These are phyloP conservation scores for Equus przewalskii DNA, from an alignment of 2,113 vertebrate genomes.

Conservation along the genomic window DNA sequence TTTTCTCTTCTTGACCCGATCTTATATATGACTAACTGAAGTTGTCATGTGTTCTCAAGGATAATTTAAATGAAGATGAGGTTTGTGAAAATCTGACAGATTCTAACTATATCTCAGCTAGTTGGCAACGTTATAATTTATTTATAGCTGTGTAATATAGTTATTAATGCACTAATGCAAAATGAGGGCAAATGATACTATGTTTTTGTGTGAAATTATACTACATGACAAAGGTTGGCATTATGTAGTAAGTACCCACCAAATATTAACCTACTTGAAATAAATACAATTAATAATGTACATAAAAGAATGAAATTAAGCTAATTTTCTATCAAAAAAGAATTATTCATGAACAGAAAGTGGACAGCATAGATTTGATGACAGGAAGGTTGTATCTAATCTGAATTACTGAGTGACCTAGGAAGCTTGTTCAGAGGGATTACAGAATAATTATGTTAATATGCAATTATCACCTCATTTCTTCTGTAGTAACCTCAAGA, in stretches of 20 bases:
- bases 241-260: conserved; percentile 81
- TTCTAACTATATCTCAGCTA: conserved; percentile 74
- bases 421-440: conserved; percentile 92
- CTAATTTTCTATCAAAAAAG: conserved; percentile 85
- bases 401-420: conserved; percentile 93
- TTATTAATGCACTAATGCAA: conserved; percentile 78
- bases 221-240: conserved; percentile 70
- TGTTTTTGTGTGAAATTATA: conserved; percentile 78
- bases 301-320: conserved; percentile 88
- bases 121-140: conserved; percentile 53
- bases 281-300: conserved; percentile 90
- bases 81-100: conserved; percentile 71
- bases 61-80: conserved; percentile 62
- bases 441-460: conserved; percentile 97
- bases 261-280: conserved; percentile 84
- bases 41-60: conserved; percentile 49
- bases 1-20: conserved; percentile 51
- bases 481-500: conserved; percentile 94
- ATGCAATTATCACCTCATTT: conserved; percentile 97
- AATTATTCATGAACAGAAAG: conserved; percentile 91
- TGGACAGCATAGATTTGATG: conserved; percentile 90
- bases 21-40: conserved; percentile 46
- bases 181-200: conserved; percentile 57
- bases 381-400: conserved; percentile 89
- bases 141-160: conserved; percentile 63